phyloP scores from a whole-genome alignment of 2,113 vertebrate genomes.

The Embiotoca jacksoni region DNA sequence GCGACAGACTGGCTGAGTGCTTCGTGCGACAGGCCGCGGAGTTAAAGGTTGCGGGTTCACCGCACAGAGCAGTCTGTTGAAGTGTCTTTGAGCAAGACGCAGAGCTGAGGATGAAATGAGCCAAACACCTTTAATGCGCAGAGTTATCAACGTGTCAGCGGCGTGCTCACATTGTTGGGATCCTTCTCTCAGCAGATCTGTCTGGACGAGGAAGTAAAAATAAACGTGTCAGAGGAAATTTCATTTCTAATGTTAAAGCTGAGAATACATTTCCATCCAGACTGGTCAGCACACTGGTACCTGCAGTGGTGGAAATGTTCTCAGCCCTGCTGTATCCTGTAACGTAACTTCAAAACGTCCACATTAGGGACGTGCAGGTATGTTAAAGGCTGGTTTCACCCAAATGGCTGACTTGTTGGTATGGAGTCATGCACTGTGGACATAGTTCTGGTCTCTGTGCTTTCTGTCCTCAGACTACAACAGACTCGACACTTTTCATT shows the following conservation, averaged over 20 bases:
- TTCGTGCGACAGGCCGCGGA: background rate
- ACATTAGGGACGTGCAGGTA: background rate
- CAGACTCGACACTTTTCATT: too few relatives aligned
- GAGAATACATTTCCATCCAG: background rate
- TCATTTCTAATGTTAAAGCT: background rate
- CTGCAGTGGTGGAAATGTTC: background rate
- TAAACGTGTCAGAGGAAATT: background rate
- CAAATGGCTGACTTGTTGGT: background rate
- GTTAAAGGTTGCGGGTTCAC: background rate
- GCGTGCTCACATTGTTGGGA: background rate
- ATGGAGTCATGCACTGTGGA: too few relatives aligned
- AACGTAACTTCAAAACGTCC: background rate
- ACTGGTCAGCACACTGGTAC: background rate
- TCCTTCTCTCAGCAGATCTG: background rate
- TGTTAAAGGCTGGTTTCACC: background rate
- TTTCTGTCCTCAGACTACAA: too few relatives aligned
- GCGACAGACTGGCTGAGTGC: constrained; percentile 5
- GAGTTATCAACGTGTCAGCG: constrained; percentile 1
- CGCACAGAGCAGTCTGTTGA: background rate
- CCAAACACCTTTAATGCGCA: background rate
- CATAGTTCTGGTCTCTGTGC: too few relatives aligned
- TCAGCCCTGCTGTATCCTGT: background rate
- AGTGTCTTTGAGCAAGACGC: background rate
- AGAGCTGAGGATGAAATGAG: background rate
- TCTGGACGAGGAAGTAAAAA: background rate